Conservation (phyloP, 1,140 invertebrate species). For the Chlorops oryzae region DNA sequence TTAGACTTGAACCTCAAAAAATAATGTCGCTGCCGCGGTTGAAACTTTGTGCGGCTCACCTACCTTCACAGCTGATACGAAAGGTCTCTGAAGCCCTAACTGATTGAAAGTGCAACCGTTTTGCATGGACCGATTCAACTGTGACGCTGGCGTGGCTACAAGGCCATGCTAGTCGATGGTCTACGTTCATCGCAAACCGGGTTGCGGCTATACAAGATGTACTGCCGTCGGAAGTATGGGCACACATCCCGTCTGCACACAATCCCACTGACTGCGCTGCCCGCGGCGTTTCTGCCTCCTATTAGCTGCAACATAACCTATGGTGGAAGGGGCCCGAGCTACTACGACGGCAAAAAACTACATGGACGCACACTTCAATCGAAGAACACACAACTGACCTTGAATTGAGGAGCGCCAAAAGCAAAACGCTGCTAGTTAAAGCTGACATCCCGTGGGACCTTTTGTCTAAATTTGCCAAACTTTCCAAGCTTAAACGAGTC, state of each 20-base stretch:
- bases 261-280: no score
- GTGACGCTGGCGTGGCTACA: constrained; percentile 36
- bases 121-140: constrained; percentile 32
- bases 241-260: constrained; percentile 27
- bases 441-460: no score
- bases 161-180: constrained; percentile 23
- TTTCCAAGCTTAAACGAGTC: not conserved
- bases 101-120: not conserved
- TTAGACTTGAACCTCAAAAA: no score
- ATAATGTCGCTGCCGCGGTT: not conserved
- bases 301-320: no score
- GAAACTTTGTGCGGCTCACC: constrained; percentile 2
- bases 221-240: constrained; percentile 18
- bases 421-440: no score
- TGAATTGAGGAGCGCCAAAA: no score
- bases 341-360: no score
- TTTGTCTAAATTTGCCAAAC: not conserved
- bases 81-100: not conserved
- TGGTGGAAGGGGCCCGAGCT: no score
- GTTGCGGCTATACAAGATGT: constrained; percentile 30
- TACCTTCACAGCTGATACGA: not conserved
- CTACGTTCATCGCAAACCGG: constrained; percentile 40
- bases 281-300: no score
- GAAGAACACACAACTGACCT: no score
- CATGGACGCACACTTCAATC: no score